These are phyloP conservation scores for Dexiosoma caninum DNA, from an alignment of 2,888 invertebrate genomes.

Conservation along the genomic window DNA sequence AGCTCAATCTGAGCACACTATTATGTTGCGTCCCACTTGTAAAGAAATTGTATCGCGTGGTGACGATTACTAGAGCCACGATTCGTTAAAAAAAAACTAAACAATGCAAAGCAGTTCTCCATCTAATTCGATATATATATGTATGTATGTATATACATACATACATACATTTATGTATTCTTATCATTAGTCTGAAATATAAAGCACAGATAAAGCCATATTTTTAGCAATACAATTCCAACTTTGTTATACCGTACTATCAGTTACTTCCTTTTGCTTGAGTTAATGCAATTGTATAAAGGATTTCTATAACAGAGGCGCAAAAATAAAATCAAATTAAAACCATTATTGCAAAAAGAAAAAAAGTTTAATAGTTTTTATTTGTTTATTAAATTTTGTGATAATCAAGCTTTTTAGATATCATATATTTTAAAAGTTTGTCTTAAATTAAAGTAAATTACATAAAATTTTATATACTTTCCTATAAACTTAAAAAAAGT, in stretches of 20 bases:
- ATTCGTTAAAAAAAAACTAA: background rate
- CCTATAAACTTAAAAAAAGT: background rate
- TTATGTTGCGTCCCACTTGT: conserved; percentile 97
- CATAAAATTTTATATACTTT: background rate
- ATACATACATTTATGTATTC: too few species aligned
- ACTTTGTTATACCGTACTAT: conserved; percentile 28
- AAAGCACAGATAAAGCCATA: background rate
- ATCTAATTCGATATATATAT: too few species aligned
- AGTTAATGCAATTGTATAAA: background rate
- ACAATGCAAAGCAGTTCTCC: background rate
- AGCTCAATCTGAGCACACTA: conserved; percentile 99
- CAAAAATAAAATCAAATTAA: background rate
- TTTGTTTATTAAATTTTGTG: background rate
- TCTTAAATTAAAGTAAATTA: background rate
- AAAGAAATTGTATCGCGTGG: conserved; percentile 99
- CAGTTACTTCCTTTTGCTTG: conserved; percentile 29
- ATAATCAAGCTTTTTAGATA: background rate
- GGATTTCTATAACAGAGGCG: background rate
- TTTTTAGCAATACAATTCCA: background rate
- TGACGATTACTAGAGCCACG: conserved; percentile 85
- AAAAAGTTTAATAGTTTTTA: background rate
- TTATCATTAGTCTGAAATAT: background rate
- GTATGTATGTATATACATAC: too few species aligned
- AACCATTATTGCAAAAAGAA: background rate
- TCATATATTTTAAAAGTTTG: conserved; percentile 8